Base-by-base conservation (phyloP, 2,797 vertebrate genomes). In the Orientallactaga sibirica region DNA sequence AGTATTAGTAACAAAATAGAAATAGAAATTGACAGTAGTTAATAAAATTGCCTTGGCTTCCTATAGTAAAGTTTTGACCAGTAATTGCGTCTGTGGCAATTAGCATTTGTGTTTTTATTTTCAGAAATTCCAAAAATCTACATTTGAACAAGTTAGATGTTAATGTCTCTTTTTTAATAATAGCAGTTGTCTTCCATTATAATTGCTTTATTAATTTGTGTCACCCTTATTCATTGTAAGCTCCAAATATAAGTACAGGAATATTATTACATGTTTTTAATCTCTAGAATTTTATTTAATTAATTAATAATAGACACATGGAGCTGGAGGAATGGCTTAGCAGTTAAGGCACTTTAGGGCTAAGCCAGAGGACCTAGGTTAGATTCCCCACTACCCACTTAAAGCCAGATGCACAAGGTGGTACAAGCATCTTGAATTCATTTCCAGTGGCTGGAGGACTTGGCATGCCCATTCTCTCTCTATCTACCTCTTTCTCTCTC, bases 181-280 rank as follows among this genome's bases (percentile, higher is more conserved):
- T 41, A 52, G 81, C 18, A 61, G 15, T 1, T 64, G 74, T 52
- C 16, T 92, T 81, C 12, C 71, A 64, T 48, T 82, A 84, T 70
- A 77, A 1, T 66, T 93, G 86, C n/a, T 79, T 79, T 77, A 90
- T 80, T 74, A 79, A 74, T 33, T 52, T 14, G 29, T 89, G 1
- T n/a, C 27, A 91, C 79, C 76, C 3, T 1, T 73, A 77, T 77
- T 84, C 66, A 83, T n/a, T 62, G 5, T 89, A 37, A 91, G 22
- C 29, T 73, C 15, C 10, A 83, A 94, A 91, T 92, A 64, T 67
- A 86, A 75, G 33, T 15, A 84, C 15, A 95, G 3, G 2, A 77
- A 55, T 61, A 48, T 29, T 58, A 87, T 20, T 68, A 74, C 58
- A 66, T 2, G 16, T 43, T 82, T 58, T 85, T n/a, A 18, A 81